Evolutionary conservation across 2,113 vertebrate genomes (phyloP), one percentile per base, ranked within the genome.

Genomic region (Agapornis roseicollis): DNA sequence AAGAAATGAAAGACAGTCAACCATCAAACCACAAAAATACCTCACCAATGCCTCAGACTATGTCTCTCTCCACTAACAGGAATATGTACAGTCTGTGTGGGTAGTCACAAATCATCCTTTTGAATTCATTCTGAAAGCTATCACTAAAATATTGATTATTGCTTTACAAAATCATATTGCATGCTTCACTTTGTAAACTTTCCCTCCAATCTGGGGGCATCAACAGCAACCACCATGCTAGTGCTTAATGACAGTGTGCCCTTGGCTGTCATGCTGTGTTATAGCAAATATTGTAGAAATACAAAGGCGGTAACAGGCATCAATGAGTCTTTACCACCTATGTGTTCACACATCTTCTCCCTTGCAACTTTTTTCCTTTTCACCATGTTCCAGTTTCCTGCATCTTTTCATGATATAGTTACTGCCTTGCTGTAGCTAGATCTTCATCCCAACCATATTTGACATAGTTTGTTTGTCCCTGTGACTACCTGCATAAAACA

Each of bases 201-300:
- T 90, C 41, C 50, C 33, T 35, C 7, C 13, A 65, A 14, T 31
- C 60, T 41, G 3, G 35, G 52, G 47, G 25, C 29, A 56, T 41
- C n/a, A 58, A 7, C 42, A 89, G 31, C 46, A 83, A 27, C 17
- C 22, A 53, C 20, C 52, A 33, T 12, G 10, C 20, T 31, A 13
- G 4, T 13, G 18, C 68, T 79, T 29, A 58, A 11, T 23, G 50
- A 27, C 13, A 27, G 6, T 23, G 19, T 17, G 37, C 9, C 42
- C 11, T 27, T 23, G 61, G 39, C 6, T 68, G 19, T 55, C 23
- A 10, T 0, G 0, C 20, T 64, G 28, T 68, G 47, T n/a, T 31
- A 5, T 1, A 44, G 37, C 10, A 77, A 80, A 20, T 25, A 10
- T 31, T 9, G 31, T 3, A 19, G 25, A 66, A 56, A 73, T 35